phyloP scores from a whole-genome alignment of 2,888 invertebrate species.

The Acrobasis repandana region DNA sequence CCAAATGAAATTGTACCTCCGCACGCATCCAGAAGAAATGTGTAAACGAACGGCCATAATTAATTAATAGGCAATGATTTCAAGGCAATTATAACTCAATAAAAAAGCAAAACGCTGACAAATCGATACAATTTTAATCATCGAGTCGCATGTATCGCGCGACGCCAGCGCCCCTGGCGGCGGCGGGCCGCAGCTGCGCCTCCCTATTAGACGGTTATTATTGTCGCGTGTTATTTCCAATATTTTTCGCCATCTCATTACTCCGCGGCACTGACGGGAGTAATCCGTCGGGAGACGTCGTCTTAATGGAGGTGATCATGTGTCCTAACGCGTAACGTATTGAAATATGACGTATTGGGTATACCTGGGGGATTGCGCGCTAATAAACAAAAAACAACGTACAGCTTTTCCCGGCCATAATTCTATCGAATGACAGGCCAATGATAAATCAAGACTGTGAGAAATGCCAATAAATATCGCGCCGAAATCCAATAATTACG shows the following conservation, averaged over 20 bases:
- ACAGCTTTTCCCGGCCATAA: constrained; percentile 55
- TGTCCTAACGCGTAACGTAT: constrained; percentile 76
- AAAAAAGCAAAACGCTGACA: constrained; percentile 20
- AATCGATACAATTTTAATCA: constrained; percentile 41
- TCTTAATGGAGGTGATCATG: constrained; percentile 79
- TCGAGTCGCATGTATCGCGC: constrained; percentile 34
- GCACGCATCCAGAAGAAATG: constrained; percentile 19
- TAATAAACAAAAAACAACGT: constrained; percentile 67
- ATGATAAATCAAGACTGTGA: constrained; percentile 76
- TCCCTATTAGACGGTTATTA: constrained; percentile 66
- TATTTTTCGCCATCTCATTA: constrained; percentile 80
- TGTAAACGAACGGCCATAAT: constrained; percentile 5
- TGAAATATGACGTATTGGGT: constrained; percentile 77
- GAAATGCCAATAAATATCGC: constrained; percentile 79
- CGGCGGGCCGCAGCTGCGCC: constrained; percentile 58
- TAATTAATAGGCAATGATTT: constrained; percentile 21
- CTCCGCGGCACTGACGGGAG: constrained; percentile 61
- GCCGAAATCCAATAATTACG: constrained; percentile 81
- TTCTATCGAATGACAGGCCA: constrained; percentile 64
- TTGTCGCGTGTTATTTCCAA: constrained; percentile 73
- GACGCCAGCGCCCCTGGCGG: constrained; percentile 60
- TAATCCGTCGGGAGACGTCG: constrained; percentile 78
- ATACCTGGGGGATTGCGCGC: constrained; percentile 65
- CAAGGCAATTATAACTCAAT: constrained; percentile 23
- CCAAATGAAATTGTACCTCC: constrained; percentile 1